These are phyloP conservation scores for Microcebus lehilahytsara DNA, from an alignment of 2,113 vertebrate genomes.

Conservation along the genomic window DNA sequence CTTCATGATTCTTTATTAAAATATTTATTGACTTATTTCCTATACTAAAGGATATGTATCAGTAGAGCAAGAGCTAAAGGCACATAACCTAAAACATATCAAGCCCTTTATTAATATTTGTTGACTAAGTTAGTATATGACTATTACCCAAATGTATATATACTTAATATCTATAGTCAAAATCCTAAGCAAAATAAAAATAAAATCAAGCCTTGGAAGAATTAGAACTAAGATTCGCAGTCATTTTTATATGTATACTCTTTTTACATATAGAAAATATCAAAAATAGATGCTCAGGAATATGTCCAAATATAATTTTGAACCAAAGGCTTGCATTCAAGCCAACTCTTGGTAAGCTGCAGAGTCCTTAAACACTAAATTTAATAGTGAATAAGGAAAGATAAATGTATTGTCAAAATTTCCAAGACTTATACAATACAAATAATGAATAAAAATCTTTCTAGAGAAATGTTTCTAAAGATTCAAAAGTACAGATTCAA, in stretches of 20 bases:
- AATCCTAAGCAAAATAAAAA: conserved; percentile 48
- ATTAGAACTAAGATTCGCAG: conserved; percentile 19
- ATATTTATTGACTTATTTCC: background rate
- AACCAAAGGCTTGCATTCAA: background rate
- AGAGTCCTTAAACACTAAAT: background rate
- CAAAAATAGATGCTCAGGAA: background rate
- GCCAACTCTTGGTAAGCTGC: background rate
- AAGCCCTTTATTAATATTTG: background rate
- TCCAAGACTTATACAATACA: background rate
- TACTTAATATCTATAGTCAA: conserved; percentile 45
- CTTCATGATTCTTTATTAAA: background rate
- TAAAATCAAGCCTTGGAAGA: conserved; percentile 1
- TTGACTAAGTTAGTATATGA: background rate
- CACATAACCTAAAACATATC: background rate
- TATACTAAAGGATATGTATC: background rate
- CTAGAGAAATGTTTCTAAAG: conserved; percentile 19
- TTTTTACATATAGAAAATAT: conserved; percentile 17
- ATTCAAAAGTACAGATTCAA: conserved; percentile 24
- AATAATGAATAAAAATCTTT: conserved; percentile 12
- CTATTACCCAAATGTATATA: background rate
- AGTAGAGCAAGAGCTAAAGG: background rate
- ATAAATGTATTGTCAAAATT: background rate
- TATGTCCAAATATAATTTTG: conserved; percentile 30
- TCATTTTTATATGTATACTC: conserved; percentile 17
- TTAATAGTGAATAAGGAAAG: background rate